A percentile compares a stretch with the other conserved stretches of the same genome.
phyloP scores from a whole-genome alignment of 2,113 vertebrate genomes.

The Calidris pygmaea region DNA sequence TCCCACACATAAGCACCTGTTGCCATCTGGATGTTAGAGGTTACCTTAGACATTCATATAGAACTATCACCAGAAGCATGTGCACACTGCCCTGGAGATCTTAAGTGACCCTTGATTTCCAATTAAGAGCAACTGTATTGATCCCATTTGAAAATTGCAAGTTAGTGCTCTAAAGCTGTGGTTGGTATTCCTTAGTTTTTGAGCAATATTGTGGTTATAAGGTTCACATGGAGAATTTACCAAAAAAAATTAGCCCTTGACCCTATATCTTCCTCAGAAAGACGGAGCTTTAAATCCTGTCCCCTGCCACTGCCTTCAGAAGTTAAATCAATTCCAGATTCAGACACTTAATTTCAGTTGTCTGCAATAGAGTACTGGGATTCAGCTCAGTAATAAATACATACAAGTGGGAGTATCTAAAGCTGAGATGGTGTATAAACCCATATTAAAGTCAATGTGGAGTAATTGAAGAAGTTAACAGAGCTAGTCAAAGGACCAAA shows the following conservation, averaged over 20 bases:
- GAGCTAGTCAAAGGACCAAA: neutral
- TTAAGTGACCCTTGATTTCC: neutral
- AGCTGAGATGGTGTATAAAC: neutral
- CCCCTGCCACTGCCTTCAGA: neutral
- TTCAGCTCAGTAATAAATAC: neutral
- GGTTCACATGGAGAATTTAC: accelerated
- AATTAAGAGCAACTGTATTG: neutral
- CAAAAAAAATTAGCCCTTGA: neutral
- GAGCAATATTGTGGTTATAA: neutral
- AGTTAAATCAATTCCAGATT: neutral
- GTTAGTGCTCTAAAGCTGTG: neutral
- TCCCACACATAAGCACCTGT: neutral
- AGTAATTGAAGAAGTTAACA: neutral
- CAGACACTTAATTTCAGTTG: neutral
- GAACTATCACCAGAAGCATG: neutral
- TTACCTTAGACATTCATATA: neutral
- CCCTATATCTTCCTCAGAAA: neutral
- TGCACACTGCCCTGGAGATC: neutral
- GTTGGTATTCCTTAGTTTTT: neutral
- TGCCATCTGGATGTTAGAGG: neutral
- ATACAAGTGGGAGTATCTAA: accelerated
- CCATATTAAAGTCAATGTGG: neutral
- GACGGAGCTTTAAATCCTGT: neutral
- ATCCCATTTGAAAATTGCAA: neutral
- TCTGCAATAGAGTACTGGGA: neutral